Conservation (phyloP, 2,797 vertebrate species). For the Myiothlypis chrysogaster region DNA sequence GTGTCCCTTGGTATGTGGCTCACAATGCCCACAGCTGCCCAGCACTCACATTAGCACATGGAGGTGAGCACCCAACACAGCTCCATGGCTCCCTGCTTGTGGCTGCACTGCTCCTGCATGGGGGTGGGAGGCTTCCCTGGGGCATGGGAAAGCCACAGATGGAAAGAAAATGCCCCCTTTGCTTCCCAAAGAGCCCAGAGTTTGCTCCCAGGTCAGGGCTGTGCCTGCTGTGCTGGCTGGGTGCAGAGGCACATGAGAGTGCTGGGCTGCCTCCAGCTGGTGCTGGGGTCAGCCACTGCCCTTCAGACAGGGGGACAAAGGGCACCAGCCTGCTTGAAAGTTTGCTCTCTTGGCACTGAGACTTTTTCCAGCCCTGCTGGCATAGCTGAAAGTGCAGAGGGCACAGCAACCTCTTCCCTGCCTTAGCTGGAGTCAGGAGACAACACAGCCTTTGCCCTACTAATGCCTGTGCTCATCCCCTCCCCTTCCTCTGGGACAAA, state of each 20-base stretch:
- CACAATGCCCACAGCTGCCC: background rate
- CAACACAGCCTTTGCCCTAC: background rate
- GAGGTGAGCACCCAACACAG: fast-evolving
- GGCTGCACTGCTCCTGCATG: fast-evolving
- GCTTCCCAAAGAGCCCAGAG: background rate
- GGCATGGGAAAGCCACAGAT: fast-evolving
- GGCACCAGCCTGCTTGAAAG: background rate
- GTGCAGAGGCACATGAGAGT: background rate
- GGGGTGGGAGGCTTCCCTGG: background rate
- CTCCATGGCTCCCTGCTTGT: background rate
- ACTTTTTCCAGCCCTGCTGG: background rate
- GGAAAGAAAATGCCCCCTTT: background rate
- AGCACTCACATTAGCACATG: fast-evolving
- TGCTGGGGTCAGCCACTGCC: background rate
- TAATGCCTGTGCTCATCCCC: background rate
- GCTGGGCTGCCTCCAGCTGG: background rate
- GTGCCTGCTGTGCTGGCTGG: background rate
- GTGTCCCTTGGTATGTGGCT: background rate
- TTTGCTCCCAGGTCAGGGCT: fast-evolving
- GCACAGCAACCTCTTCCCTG: background rate
- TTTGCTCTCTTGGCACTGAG: background rate
- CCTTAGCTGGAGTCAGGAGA: background rate
- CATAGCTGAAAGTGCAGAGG: background rate
- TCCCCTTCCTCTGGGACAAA: background rate
- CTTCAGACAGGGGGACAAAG: conserved; percentile 1